Evolutionary conservation across 2,888 invertebrate species (phyloP), one percentile per base, ranked within the genome.

Genomic region (Cetonia aurata): DNA sequence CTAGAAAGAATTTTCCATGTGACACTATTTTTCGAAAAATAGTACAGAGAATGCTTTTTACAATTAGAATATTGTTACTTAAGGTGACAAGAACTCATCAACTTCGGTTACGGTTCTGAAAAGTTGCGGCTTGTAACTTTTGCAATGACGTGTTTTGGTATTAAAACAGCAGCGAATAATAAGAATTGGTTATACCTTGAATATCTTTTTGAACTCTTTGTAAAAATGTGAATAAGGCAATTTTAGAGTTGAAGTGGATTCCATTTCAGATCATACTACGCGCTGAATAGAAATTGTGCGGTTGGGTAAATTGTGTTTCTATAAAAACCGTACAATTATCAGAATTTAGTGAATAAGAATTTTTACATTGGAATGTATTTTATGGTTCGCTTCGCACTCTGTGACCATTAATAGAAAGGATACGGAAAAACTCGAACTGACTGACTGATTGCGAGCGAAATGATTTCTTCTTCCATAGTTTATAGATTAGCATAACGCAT

Each of bases 291-390:
- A 46, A 57, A 68, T 57, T 12, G 37, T 42, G 50, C 19, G 46
- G 42, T 52, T 48, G 37, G 55, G 46, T 68, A 46, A 46, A 68
- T 68, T 44, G 57, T 57, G 57, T 41, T 57, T 19, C 19, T 17
- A 57, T 57, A 57, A 57, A 57, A 57, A 57, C 57, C 57, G 67
- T 71, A 71, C 71, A 71, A 71, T 71, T 71, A 67, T 67, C 67
- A 71, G 71, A 71, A 71, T 71, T 71, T 71, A 42, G 44, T 71
- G 67, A 71, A 71, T 71, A 67, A 67, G 37, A 53, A 60, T 46
- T 57, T 57, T 57, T 68, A 68, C 44, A 68, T 68, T 57, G 56
- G 57, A 68, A 68, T 57, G 57, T 68, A 68, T 68, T 68, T 68
- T 68, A 68, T 68, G 68, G 44, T 56, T 68, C 68, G 68, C 68